phyloP scores from a whole-genome alignment of 1,140 invertebrate species.

The Drosophila chauvacae region DNA sequence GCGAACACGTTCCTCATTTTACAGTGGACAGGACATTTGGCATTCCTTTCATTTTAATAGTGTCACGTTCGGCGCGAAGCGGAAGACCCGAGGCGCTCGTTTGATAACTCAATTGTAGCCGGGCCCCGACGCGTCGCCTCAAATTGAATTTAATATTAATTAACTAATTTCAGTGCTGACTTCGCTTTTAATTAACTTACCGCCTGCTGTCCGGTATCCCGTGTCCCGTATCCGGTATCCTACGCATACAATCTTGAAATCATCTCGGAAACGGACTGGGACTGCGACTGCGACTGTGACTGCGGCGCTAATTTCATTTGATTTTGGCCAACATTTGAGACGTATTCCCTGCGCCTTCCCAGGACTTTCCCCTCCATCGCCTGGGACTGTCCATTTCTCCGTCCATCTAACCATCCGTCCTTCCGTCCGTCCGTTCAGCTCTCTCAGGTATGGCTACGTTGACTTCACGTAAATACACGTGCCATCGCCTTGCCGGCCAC shows the following conservation, averaged over 20 bases:
- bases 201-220: not conserved
- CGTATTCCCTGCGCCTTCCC: not conserved
- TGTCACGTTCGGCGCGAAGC: conserved; percentile 57
- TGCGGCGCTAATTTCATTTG: conserved; percentile 55
- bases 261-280: conserved; percentile 11
- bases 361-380: not conserved
- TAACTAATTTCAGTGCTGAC: conserved; percentile 73
- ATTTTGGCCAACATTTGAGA: conserved; percentile 59
- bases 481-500: conserved; percentile 50
- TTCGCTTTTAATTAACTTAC: conserved; percentile 70
- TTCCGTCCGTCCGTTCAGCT: not conserved
- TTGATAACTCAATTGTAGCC: conserved; percentile 72
- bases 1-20: conserved; percentile 39
- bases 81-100: conserved; percentile 60
- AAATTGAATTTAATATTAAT: conserved; percentile 81
- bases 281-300: not conserved
- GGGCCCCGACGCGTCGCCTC: conserved; percentile 25
- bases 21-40: conserved; percentile 45
- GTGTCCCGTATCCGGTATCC: conserved; percentile 14
- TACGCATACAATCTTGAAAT: conserved; percentile 29
- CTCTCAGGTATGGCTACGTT: conserved; percentile 41
- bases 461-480: conserved; percentile 72
- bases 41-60: conserved; percentile 42
- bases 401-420: conserved; percentile 10
- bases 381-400: conserved; percentile 15